phyloP scores from a whole-genome alignment of 2,797 vertebrate genomes.

The Sebastes jordani region DNA sequence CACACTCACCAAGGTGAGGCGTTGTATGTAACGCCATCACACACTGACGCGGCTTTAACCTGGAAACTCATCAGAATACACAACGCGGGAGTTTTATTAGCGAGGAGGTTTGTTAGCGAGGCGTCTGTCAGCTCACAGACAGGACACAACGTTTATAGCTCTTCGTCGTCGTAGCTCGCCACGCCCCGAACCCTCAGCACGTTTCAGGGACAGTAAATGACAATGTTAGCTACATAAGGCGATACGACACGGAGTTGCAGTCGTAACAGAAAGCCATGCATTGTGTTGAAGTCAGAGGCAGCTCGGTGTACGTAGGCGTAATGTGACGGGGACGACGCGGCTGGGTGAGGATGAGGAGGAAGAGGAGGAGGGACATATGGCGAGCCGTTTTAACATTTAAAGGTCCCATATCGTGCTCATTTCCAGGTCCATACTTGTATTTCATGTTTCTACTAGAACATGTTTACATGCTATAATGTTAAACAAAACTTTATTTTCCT shows the following conservation, averaged over 20 bases:
- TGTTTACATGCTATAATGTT: too few species aligned
- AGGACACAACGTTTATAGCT: slow-evolving; percentile 13
- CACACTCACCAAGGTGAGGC: slow-evolving; percentile 14
- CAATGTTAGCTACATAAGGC: slow-evolving; percentile 66
- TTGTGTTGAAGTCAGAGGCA: slow-evolving; percentile 73
- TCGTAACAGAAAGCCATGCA: slow-evolving; percentile 66
- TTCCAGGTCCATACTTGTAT: too few species aligned
- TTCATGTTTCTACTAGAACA: too few species aligned
- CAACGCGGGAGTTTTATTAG: slow-evolving; percentile 3
- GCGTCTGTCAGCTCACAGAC: slow-evolving; percentile 4
- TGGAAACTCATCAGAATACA: slow-evolving; percentile 16
- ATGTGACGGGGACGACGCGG: slow-evolving; percentile 40
- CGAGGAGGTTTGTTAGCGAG: slow-evolving; percentile 3
- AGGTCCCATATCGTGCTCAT: too few species aligned
- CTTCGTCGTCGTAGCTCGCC: not conserved
- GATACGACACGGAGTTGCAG: slow-evolving; percentile 39
- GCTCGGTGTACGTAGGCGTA: slow-evolving; percentile 74
- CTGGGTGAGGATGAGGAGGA: not conserved
- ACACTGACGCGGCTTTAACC: slow-evolving; percentile 33
- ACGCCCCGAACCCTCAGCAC: slow-evolving; percentile 17
- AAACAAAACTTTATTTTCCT: too few species aligned
- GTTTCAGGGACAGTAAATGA: slow-evolving; percentile 38
- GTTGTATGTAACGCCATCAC: slow-evolving; percentile 29
- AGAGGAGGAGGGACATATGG: not conserved
- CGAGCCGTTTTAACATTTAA: not conserved